Percentiles rank a stretch among this genome's conserved stretches.
phyloP scores from a whole-genome alignment of 2,888 invertebrate genomes.

The Eristalis arbustorum region DNA sequence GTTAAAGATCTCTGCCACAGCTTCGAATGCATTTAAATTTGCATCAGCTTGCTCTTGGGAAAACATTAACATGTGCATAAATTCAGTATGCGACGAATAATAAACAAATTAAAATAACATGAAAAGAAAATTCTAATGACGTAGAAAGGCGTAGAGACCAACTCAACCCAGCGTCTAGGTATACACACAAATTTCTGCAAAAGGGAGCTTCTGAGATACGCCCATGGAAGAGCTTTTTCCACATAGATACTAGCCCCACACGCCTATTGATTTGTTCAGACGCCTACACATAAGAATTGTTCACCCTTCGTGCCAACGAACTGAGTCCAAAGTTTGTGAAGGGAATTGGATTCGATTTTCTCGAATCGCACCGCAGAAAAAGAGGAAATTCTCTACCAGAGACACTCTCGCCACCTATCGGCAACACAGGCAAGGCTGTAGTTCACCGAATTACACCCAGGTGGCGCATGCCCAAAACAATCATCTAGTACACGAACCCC shows the following conservation, averaged over 20 bases:
- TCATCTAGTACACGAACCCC: conserved; percentile 57
- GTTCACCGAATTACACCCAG: conserved; percentile 17
- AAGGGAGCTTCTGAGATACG: conserved; percentile 56
- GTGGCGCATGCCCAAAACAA: conserved; percentile 1
- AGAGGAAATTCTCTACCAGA: not conserved
- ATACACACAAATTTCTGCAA: conserved; percentile 53
- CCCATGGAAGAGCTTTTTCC: conserved; percentile 55
- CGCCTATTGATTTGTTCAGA: conserved; percentile 32
- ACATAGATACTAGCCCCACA: conserved; percentile 10
- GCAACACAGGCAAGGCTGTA: not conserved
- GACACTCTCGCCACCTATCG: conserved; percentile 25
- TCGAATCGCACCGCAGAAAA: not conserved
- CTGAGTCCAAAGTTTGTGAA: not conserved
- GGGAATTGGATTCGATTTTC: not conserved
- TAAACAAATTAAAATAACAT: not conserved
- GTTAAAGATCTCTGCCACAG: no score
- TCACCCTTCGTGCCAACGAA: not conserved
- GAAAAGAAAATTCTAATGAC: not conserved
- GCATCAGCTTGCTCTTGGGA: not conserved
- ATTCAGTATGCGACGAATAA: not conserved
- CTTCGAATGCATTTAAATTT: not conserved
- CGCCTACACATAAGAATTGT: not conserved
- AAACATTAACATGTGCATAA: not conserved
- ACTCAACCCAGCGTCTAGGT: not conserved
- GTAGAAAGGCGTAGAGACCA: no score